phyloP scores from a whole-genome alignment of 2,113 vertebrate genomes.

The Zapus hudsonius region DNA sequence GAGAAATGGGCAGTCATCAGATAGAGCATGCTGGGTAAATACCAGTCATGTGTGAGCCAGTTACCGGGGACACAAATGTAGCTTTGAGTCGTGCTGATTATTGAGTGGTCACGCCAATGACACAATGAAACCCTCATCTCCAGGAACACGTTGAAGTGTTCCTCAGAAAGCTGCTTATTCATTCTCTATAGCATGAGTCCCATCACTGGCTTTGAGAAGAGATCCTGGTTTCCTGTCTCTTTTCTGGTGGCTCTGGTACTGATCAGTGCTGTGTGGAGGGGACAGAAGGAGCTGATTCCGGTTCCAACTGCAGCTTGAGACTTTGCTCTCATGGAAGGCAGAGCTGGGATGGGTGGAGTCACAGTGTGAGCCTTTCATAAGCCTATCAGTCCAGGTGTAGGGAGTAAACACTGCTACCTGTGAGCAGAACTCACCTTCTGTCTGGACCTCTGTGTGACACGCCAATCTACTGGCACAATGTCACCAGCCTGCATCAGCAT shows the following conservation, averaged over 20 bases:
- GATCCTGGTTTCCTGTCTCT: neutral
- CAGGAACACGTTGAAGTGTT: slow-evolving; percentile 2
- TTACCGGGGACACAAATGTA: slow-evolving; percentile 1
- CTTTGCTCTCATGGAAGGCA: neutral
- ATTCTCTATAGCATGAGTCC: slow-evolving; percentile 34
- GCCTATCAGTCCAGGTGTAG: neutral
- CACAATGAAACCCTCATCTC: slow-evolving; percentile 54
- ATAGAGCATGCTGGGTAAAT: slow-evolving; percentile 29
- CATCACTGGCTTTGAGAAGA: neutral
- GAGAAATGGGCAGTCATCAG: slow-evolving; percentile 30
- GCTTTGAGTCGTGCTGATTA: slow-evolving; percentile 49
- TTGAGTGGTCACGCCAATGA: slow-evolving; percentile 36
- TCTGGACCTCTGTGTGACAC: neutral
- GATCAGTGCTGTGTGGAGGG: neutral
- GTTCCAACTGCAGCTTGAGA: neutral
- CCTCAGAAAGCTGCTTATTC: neutral
- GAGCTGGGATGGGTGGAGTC: neutral
- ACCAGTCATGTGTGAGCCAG: slow-evolving; percentile 41
- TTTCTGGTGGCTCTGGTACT: neutral
- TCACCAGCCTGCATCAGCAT: neutral
- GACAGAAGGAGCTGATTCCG: neutral
- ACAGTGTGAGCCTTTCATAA: neutral
- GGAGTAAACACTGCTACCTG: neutral
- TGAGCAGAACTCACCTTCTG: slow-evolving; percentile 40
- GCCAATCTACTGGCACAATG: neutral